Evolutionary conservation across 1,140 invertebrate species (phyloP).

Genomic region (Diprion similis): DNA sequence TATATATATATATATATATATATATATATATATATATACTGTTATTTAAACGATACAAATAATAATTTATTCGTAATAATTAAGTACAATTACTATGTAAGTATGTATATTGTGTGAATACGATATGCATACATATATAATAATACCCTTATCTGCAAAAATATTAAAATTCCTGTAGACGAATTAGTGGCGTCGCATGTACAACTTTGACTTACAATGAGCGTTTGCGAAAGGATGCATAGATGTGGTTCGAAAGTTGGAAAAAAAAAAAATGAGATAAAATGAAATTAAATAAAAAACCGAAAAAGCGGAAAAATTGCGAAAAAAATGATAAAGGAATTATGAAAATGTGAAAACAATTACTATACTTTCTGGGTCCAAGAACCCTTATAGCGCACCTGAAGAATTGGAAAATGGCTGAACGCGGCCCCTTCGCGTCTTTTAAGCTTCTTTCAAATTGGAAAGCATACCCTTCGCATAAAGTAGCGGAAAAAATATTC

Average conservation of each 20-base stretch:
- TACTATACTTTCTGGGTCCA: constrained; percentile 8
- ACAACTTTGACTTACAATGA: not conserved
- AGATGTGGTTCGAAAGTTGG: not conserved
- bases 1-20: not conserved
- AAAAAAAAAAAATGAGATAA: not conserved
- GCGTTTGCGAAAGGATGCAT: not conserved
- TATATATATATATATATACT: not conserved
- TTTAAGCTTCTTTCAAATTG: not conserved
- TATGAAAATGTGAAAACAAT: not conserved
- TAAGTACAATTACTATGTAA: no score
- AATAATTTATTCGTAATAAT: no score
- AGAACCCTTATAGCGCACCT: constrained; percentile 18
- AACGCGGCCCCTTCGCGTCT: not conserved
- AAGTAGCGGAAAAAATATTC: no score
- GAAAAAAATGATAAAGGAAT: not conserved
- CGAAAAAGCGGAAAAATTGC: not conserved
- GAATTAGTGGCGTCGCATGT: not conserved
- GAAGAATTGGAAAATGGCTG: constrained; percentile 19
- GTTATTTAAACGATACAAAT: no score
- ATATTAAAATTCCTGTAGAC: not conserved
- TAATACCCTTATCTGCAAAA: not conserved
- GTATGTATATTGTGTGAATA: no score
- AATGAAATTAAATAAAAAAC: constrained; percentile 3
- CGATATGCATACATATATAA: no score
- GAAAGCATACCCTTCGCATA: not conserved